These are phyloP conservation scores for Xanthia icteritia DNA, from an alignment of 2,888 invertebrate genomes.

Conservation along the genomic window DNA sequence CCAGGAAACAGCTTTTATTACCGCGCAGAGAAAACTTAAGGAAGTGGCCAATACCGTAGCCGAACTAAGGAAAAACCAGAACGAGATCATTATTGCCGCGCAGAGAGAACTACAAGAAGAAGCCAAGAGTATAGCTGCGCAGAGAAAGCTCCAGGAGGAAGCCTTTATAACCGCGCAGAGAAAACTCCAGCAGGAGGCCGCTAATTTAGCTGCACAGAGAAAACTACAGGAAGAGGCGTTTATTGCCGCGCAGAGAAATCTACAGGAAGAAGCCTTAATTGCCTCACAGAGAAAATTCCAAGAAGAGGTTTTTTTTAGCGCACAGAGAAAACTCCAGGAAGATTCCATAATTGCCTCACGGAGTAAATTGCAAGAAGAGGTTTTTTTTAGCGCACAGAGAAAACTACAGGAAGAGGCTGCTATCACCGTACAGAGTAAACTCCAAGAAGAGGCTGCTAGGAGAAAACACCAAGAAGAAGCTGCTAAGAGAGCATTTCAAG, in stretches of 20 bases:
- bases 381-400: background rate
- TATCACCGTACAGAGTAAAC: background rate
- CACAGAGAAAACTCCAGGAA: background rate
- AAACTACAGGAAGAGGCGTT: background rate
- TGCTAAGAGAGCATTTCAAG: background rate
- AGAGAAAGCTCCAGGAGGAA: background rate
- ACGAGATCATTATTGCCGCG: background rate
- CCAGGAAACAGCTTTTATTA: background rate
- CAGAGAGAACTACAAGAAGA: constrained; percentile 8
- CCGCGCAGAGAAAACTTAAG: background rate
- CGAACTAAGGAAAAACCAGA: background rate
- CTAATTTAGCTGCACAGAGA: background rate
- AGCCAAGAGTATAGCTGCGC: background rate
- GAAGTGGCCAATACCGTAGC: background rate
- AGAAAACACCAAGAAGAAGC: background rate
- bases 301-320: background rate
- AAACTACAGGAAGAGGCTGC: background rate
- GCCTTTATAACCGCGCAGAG: background rate
- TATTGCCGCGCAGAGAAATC: background rate
- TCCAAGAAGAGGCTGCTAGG: background rate
- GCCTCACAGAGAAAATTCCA: background rate
- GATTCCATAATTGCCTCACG: too few relatives aligned
- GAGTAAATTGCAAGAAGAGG: too few relatives aligned
- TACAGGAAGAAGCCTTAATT: background rate
- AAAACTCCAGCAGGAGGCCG: constrained; percentile 1